A percentile compares a stretch with the other conserved stretches of the same genome.
Conservation (phyloP, 1,140 invertebrate genomes). For the Anastrepha obliqua region DNA sequence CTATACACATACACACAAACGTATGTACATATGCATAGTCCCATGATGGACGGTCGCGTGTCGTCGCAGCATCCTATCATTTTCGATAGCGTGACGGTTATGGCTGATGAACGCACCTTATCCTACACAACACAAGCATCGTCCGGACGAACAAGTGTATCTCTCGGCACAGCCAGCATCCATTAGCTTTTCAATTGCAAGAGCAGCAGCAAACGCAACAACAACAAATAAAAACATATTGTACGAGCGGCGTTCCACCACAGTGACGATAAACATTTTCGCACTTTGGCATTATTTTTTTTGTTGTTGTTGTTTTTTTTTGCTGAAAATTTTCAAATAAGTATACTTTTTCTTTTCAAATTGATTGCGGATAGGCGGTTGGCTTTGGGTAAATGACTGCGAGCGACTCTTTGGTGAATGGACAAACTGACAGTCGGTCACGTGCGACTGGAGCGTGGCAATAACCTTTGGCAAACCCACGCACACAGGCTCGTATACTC, state of each 20-base stretch:
- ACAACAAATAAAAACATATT: constrained; percentile 37
- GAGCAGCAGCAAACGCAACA: background rate
- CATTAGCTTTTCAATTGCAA: constrained; percentile 40
- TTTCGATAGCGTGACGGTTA: constrained; percentile 41
- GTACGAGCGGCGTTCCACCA: constrained; percentile 32
- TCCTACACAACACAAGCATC: background rate
- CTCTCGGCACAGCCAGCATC: constrained; percentile 23
- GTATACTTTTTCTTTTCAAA: constrained; percentile 40
- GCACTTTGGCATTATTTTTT: constrained; percentile 4
- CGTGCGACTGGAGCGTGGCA: constrained; percentile 50
- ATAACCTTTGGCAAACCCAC: constrained; percentile 45
- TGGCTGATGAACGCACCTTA: background rate
- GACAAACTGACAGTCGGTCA: constrained; percentile 43
- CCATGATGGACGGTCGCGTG: constrained; percentile 20
- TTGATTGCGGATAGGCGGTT: constrained; percentile 25
- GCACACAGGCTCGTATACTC: background rate
- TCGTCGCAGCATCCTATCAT: constrained; percentile 9
- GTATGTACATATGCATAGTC: background rate
- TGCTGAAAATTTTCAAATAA: background rate
- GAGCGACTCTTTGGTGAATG: constrained; percentile 29
- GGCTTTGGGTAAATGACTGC: constrained; percentile 31
- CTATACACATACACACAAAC: too few relatives aligned
- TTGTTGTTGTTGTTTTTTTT: background rate
- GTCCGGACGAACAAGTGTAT: constrained; percentile 21
- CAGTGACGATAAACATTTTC: constrained; percentile 43